Base-by-base conservation (phyloP, 2,888 invertebrate species). In the Synergus laeviventris region DNA sequence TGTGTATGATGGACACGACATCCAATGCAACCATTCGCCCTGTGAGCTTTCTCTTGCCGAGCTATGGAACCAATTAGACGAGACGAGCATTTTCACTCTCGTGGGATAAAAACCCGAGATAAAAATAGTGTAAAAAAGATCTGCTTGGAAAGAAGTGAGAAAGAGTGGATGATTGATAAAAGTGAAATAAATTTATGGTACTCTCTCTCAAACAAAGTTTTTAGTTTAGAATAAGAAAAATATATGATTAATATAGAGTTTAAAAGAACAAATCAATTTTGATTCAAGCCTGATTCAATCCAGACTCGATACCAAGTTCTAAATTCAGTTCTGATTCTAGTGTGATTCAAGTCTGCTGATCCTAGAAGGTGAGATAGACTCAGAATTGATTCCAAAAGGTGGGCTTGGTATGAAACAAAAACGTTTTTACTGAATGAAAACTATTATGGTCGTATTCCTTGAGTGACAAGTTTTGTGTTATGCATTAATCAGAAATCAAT, bases 1-100 rank as follows among this genome's bases (percentile, higher is more conserved):
- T 42, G 38, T 61, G 9, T 73, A 73, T 75, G 80, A 80, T 78
- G 59, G 78, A 80, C 76, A 75, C 78, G 56, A 76, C 74, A 76
- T 74, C 56, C 76, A 78, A 70, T 60, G 74, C 38, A 49, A 80
- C 78, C 74, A 76, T 78, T 74, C 74, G 36, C 59, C 66, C 59
- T 31, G n/a, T 38, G 54, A 56, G 49, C 49, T n/a, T 70, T 31
- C 66, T 8, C 45, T 4, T 66, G 16, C 45, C 21, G 16, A 16
- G 42, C 16, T 8, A 21, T 24, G 9, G 31, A 70, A 70, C 70
- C 70, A 70, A 70, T 70, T 70, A 70, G 70, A 45, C 31, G 31
- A 49, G 70, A 70, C 70, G 70, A 49, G 11, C 7, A 70, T 70
- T 70, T 49, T 70, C 49, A 49, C 70, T 70, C 31, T 49, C 12